These are phyloP conservation scores for Eulacestoma nigropectus DNA, from an alignment of 2,113 vertebrate species.

Conservation along the genomic window DNA sequence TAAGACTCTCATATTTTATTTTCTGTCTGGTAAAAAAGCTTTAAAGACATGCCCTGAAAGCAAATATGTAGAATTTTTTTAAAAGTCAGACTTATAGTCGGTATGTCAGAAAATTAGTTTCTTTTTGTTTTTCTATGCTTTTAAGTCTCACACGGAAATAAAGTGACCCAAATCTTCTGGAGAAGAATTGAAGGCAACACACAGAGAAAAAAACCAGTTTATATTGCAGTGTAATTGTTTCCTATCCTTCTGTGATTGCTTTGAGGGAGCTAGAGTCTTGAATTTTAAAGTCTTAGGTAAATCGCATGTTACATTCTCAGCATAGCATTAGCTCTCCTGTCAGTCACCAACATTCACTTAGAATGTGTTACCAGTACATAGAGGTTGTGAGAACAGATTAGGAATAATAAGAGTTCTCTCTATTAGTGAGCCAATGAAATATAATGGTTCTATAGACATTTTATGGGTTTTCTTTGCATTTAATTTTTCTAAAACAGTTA, in stretches of 20 bases:
- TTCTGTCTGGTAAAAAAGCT: not conserved
- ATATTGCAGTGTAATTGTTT: not conserved
- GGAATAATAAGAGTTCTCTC: not conserved
- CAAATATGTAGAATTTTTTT: not conserved
- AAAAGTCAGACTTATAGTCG: not conserved
- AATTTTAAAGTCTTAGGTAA: slow-evolving; percentile 6
- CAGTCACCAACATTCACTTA: not conserved
- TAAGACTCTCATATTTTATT: not conserved
- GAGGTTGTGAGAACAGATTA: not conserved
- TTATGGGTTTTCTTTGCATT: not conserved
- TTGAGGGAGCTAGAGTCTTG: not conserved
- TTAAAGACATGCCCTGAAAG: not conserved
- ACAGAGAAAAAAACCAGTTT: not conserved
- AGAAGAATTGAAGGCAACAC: not conserved
- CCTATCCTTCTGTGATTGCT: not conserved
- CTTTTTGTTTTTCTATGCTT: not conserved
- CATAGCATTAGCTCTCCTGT: not conserved
- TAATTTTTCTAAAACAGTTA: not conserved
- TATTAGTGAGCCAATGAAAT: not conserved
- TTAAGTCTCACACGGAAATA: not conserved
- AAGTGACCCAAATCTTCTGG: not conserved
- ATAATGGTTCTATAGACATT: not conserved
- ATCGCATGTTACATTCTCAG: not conserved
- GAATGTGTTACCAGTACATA: not conserved
- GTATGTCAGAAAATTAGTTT: not conserved